Evolutionary conservation across 2,888 invertebrate species (phyloP), one percentile per base, ranked within the genome.

Genomic region (Vandiemenella viatica): DNA sequence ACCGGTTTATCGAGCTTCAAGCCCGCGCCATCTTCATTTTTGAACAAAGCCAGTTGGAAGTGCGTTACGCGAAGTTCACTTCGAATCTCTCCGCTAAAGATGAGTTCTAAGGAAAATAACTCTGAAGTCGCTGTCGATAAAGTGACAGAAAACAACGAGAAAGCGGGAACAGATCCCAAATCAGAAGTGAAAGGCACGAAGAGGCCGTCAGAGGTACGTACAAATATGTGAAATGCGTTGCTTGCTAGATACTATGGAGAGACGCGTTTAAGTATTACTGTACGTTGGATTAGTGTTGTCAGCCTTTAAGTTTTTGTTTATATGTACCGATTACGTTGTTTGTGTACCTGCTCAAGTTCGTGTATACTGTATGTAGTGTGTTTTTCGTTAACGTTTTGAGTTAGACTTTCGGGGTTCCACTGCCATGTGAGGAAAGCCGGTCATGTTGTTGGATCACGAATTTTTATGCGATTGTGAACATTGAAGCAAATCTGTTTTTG

Each of bases 131-230:
- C 83, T 62, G 83, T 85, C 59, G 85, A 85, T 72, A 85, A 85
- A 77, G 74, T 77, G 65, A 76, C 77, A 66, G 84, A 83, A 65
- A 75, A 73, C 68, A 65, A 64, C 60, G 84, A 84, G 64, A 83
- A 84, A 72, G 75, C 75, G 65, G 71, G 76, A 58, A 67, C 64
- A 53, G 83, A 84, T 66, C 76, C 80, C 50, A 85, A 85, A 75
- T 80, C 82, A 71, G 84, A 84, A 66, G 73, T 85, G 65, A 86
- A 86, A 74, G 86, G 84, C 71, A 82, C 83, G 66, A 87, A 87
- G 74, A 79, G 87, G 75, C 79, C 85, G 72, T 84, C 85, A 63
- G 86, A 86, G 79, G 86, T 86, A 71, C 81, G 83, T 77, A 47
- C 26, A 47, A 45, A 46, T 47, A 19, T 37, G 26, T 22, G 46